phyloP scores from a whole-genome alignment of 2,113 vertebrate species.

The Muntiacus reevesi region DNA sequence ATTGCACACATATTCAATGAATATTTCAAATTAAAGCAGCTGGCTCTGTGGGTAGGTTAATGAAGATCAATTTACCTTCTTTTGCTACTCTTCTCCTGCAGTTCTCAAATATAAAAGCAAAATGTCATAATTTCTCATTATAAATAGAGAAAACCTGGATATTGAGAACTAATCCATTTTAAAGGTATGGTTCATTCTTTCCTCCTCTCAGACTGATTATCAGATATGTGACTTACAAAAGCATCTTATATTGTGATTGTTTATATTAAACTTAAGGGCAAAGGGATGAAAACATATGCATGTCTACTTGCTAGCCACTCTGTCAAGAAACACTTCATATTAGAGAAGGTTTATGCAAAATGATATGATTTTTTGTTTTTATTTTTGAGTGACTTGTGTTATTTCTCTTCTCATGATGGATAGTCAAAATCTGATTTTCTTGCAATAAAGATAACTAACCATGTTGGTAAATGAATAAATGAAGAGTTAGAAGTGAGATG shows the following conservation, averaged over 20 bases:
- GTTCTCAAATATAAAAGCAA: constrained; percentile 38
- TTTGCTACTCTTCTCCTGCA: not conserved
- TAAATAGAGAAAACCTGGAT: not conserved
- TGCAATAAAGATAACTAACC: not conserved
- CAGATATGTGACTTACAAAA: not conserved
- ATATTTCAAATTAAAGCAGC: constrained; percentile 45
- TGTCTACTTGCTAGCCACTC: not conserved
- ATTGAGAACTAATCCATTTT: not conserved
- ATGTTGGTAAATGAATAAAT: not conserved
- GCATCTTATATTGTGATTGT: not conserved
- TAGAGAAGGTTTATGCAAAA: not conserved
- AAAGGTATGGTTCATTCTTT: not conserved
- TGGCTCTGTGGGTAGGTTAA: constrained; percentile 43
- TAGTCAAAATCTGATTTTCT: not conserved
- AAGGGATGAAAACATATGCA: not conserved
- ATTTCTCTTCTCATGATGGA: not conserved
- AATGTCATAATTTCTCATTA: constrained; percentile 27
- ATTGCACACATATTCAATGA: not conserved
- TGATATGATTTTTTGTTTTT: not conserved
- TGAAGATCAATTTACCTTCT: constrained; percentile 54
- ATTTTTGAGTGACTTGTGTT: not conserved
- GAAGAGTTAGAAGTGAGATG: not conserved
- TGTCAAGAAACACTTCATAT: not conserved
- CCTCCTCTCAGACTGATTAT: not conserved
- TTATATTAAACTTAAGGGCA: not conserved